These are phyloP conservation scores for Trogon melanurus DNA, from an alignment of 2,113 vertebrate genomes.

Conservation along the genomic window DNA sequence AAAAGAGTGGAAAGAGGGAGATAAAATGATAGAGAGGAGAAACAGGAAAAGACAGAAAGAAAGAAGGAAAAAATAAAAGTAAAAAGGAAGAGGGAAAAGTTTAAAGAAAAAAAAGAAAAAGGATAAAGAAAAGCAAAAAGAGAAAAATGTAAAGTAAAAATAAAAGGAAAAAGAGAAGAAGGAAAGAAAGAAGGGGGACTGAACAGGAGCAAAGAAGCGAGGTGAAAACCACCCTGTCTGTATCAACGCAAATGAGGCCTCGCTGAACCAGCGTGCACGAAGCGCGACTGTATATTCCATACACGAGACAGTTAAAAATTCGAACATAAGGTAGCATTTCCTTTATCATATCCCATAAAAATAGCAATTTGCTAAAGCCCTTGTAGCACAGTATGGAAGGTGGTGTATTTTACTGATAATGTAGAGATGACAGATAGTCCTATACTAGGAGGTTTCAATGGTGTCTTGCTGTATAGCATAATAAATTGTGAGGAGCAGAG, in stretches of 20 bases:
- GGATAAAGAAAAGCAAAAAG: too few relatives aligned
- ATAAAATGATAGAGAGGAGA: too few relatives aligned
- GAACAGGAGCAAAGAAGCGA: background rate
- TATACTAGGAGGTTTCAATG: constrained; percentile 88
- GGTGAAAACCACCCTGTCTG: background rate
- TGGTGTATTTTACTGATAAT: constrained; percentile 92
- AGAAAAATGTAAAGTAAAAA: background rate
- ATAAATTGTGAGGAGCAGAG: constrained; percentile 81
- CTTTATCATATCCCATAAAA: constrained; percentile 97
- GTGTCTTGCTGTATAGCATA: constrained; percentile 78
- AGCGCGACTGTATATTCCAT: constrained; percentile 70
- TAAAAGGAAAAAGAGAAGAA: background rate
- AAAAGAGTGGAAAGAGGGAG: background rate
- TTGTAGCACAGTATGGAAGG: constrained; percentile 94
- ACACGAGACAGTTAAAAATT: constrained; percentile 88
- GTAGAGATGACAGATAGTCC: constrained; percentile 94
- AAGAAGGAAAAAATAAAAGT: background rate
- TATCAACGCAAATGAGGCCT: constrained; percentile 46
- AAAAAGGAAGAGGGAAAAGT: accelerated
- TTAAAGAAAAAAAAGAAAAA: too few relatives aligned
- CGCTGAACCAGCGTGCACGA: background rate
- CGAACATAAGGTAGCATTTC: constrained; percentile 94
- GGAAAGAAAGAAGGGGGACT: background rate
- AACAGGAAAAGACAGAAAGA: accelerated
- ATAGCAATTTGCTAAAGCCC: constrained; percentile 95